Evolutionary conservation across 2,797 vertebrate species (phyloP).

Genomic region (Sitta carolinensis): DNA sequence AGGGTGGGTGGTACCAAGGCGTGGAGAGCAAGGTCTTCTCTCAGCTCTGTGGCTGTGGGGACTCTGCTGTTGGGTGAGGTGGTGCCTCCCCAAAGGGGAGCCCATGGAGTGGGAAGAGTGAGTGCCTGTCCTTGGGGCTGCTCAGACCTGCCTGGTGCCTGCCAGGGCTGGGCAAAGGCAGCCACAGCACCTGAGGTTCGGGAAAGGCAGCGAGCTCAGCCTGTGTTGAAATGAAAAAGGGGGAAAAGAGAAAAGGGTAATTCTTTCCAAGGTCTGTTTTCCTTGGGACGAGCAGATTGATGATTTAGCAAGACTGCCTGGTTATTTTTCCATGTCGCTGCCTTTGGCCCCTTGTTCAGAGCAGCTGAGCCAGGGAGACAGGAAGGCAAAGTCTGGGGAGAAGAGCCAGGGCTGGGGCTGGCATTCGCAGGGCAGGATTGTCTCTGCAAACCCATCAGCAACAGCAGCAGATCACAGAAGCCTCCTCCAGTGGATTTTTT

Average conservation of each 20-base stretch:
- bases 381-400: not conserved
- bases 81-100: not conserved
- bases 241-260: not conserved
- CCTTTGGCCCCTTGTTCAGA: not conserved
- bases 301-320: not conserved
- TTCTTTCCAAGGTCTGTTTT: not conserved
- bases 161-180: not conserved
- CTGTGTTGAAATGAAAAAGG: not conserved
- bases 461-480: not conserved
- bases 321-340: not conserved
- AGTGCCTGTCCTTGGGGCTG: not conserved
- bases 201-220: not conserved
- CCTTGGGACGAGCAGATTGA: not conserved
- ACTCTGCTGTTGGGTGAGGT: not conserved
- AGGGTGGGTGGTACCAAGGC: not conserved
- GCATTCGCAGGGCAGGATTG: not conserved
- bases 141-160: accelerated
- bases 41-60: not conserved
- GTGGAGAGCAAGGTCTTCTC: not conserved
- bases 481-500: not conserved
- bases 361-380: not conserved
- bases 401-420: not conserved
- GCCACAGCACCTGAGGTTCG: not conserved
- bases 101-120: accelerated
- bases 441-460: not conserved